phyloP scores from a whole-genome alignment of 1,140 invertebrate genomes.

The Aplysia californica region DNA sequence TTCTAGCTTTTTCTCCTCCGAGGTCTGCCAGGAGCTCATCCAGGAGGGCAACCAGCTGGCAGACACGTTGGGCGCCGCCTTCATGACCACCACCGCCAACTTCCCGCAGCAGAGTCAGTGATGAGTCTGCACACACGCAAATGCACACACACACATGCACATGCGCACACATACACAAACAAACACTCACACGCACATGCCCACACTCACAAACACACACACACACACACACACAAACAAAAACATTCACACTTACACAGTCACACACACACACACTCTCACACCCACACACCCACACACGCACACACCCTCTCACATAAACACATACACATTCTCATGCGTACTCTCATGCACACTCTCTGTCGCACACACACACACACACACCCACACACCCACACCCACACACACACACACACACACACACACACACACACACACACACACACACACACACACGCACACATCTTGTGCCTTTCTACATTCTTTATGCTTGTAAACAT shows the following conservation, averaged over 20 bases:
- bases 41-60: constrained; percentile 93
- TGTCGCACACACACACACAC: too few species aligned
- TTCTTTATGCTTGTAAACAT: background rate
- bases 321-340: too few species aligned
- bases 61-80: constrained; percentile 91
- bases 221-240: too few species aligned
- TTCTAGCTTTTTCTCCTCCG: constrained; percentile 90
- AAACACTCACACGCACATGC: too few species aligned
- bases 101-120: constrained; percentile 86
- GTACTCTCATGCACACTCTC: too few species aligned
- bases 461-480: background rate
- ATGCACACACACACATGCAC: background rate
- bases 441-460: background rate
- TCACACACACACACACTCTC: background rate
- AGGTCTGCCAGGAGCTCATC: constrained; percentile 88
- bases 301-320: too few species aligned
- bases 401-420: too few species aligned
- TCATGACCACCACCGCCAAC: constrained; percentile 86
- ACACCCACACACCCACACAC: too few species aligned
- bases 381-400: too few species aligned
- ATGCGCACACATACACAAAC: background rate
- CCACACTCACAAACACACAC: too few species aligned
- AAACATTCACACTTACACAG: background rate
- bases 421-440: background rate
- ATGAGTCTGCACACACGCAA: background rate